Conservation (phyloP, 1,140 invertebrate species). For the Subanguina moxae region DNA sequence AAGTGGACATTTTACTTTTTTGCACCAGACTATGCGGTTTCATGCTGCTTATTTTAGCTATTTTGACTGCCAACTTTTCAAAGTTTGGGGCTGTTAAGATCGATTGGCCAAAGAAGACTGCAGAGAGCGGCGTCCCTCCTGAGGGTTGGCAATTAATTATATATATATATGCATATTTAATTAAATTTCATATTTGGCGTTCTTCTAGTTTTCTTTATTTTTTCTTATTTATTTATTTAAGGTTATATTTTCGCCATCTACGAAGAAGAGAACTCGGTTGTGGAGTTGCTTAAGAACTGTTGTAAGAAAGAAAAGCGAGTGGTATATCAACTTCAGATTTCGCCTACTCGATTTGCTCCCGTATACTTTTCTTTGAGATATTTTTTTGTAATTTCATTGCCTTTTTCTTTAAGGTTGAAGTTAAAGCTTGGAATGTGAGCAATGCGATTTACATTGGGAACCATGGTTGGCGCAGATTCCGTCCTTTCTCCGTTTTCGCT, state of each 20-base stretch:
- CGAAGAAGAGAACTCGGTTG: slow-evolving; percentile 20
- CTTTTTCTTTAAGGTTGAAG: slow-evolving; percentile 23
- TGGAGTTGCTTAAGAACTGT: slow-evolving; percentile 22
- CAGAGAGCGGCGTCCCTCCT: slow-evolving; percentile 10
- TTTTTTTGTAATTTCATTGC: neutral
- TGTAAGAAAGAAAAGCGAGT: slow-evolving; percentile 14
- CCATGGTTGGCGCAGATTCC: slow-evolving; percentile 19
- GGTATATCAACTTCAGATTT: slow-evolving; percentile 11
- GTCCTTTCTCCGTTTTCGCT: slow-evolving; percentile 25
- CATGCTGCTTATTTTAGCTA: slow-evolving; percentile 4
- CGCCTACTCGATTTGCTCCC: slow-evolving; percentile 4
- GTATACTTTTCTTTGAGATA: slow-evolving; percentile 7
- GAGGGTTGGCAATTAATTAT: too few species aligned
- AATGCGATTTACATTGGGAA: slow-evolving; percentile 13
- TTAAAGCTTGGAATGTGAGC: slow-evolving; percentile 28
- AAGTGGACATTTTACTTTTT: slow-evolving; percentile 10
- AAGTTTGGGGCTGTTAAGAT: slow-evolving; percentile 18
- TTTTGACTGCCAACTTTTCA: slow-evolving; percentile 22
- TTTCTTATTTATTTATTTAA: slow-evolving; percentile 9
- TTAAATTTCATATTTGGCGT: too few species aligned
- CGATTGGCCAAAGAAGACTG: slow-evolving; percentile 34
- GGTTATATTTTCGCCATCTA: slow-evolving; percentile 30
- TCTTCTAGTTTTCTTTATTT: neutral
- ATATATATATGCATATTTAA: too few species aligned
- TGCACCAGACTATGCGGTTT: neutral